phyloP scores from a whole-genome alignment of 2,797 vertebrate genomes.

The Rhinophrynus dorsalis region DNA sequence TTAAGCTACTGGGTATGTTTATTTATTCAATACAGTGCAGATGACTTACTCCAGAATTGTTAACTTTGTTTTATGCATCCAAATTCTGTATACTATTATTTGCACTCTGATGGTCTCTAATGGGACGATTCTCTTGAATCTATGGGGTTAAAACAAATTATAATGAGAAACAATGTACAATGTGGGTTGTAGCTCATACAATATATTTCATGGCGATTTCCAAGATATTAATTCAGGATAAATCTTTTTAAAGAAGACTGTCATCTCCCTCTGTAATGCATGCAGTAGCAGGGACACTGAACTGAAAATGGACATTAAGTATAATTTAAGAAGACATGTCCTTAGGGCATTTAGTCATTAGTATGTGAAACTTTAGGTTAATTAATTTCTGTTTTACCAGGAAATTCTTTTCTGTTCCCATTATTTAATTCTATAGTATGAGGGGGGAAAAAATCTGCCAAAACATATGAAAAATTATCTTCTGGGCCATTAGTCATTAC shows the following conservation, averaged over 20 bases:
- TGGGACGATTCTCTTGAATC: no score
- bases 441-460: constrained; percentile 10
- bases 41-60: no score
- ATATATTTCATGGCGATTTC: neutral
- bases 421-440: constrained; percentile 6
- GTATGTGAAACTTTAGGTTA: constrained; percentile 30
- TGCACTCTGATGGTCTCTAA: no score
- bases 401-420: constrained; percentile 30
- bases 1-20: no score
- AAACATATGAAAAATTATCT: constrained; percentile 22
- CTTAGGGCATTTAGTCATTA: constrained; percentile 42
- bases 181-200: neutral
- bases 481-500: constrained; percentile 1
- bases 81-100: no score
- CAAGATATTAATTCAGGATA: neutral
- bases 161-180: no score
- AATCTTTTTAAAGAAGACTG: constrained; percentile 9
- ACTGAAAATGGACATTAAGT: constrained; percentile 46
- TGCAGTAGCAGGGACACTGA: constrained; percentile 21
- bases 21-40: no score
- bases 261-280: constrained; percentile 13
- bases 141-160: no score
- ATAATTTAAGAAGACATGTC: constrained; percentile 42
- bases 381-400: constrained; percentile 47
- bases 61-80: no score